phyloP scores from a whole-genome alignment of 2,113 vertebrate species.

The Phocoena phocoena region DNA sequence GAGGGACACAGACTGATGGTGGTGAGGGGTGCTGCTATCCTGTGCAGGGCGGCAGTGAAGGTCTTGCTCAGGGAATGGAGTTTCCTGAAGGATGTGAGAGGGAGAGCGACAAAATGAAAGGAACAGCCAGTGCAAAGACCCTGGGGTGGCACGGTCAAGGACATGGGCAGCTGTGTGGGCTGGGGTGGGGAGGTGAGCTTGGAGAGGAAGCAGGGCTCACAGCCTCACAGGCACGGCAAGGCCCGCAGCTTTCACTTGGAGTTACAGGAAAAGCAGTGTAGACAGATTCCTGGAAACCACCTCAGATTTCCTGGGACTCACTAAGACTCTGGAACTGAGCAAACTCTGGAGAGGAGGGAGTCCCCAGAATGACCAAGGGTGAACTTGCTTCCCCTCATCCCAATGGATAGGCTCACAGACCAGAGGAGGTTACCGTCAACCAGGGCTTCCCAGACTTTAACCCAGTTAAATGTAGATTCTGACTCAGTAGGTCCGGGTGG shows the following conservation, averaged over 20 bases:
- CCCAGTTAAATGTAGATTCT: background rate
- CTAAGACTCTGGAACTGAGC: background rate
- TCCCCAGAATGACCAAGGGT: background rate
- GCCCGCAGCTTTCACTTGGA: background rate
- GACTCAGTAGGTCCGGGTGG: background rate
- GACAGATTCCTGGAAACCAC: background rate
- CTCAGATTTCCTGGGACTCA: background rate
- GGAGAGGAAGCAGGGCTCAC: background rate
- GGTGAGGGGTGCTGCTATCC: background rate
- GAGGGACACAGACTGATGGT: background rate
- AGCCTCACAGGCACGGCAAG: background rate
- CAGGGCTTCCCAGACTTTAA: background rate
- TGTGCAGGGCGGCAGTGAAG: background rate
- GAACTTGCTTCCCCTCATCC: background rate
- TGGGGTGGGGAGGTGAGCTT: background rate
- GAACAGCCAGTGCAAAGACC: background rate
- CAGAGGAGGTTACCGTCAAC: background rate
- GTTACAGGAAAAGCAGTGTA: background rate
- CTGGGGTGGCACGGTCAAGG: background rate
- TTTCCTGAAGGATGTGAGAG: background rate
- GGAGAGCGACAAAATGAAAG: background rate
- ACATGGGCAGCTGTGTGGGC: background rate
- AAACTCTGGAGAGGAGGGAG: background rate
- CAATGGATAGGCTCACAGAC: background rate
- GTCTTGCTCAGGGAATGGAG: background rate